Evolutionary conservation across 1,140 invertebrate genomes (phyloP), one percentile per base, ranked within the genome.

Genomic region (Lasaia peninsularis): DNA sequence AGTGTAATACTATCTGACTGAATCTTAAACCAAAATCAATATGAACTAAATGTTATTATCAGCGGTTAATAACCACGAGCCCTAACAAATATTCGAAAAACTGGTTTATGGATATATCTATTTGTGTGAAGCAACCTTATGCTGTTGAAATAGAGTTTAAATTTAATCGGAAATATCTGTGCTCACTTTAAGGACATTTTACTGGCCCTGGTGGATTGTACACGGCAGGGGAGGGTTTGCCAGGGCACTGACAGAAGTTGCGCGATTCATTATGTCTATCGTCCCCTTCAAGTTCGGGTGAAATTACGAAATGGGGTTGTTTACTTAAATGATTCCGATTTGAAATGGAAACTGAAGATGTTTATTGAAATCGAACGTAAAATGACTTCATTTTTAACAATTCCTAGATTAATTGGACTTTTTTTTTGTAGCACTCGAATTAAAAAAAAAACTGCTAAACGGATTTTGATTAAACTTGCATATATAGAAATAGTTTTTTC

Each of bases 231-330:
- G 62, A 58, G 59, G 60, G 58, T 49, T 37, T 60, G 64, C 56
- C 60, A 51, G 56, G 52, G 55, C 63, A 73, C 69, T 75, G 77
- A 84, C 78, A 84, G 73, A 82, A 84, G 70, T 77, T 79, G 69
- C 65, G 64, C 78, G 75, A 81, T 84, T 80, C 82, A 84, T 82
- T 84, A 80, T 73, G 69, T 75, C 72, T 75, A 74, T 74, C 70
- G 65, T 73, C 78, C 80, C 72, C 75, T 67, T 80, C 68, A 67
- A 68, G 74, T 71, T 58, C 64, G 67, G 59, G 57, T 60, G 59
- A 65, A 74, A 69, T 75, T 72, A 73, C 66, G 60, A 67, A 76
- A 78, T 71, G 70, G 72, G 65, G 65, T 59, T 71, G 73, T 76
- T 78, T 78, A 68, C 69, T 69, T 75, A 73, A 75, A 76, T 73